These are phyloP conservation scores for Gymnosoma rotundatum DNA, from an alignment of 2,888 invertebrate species.

Conservation along the genomic window DNA sequence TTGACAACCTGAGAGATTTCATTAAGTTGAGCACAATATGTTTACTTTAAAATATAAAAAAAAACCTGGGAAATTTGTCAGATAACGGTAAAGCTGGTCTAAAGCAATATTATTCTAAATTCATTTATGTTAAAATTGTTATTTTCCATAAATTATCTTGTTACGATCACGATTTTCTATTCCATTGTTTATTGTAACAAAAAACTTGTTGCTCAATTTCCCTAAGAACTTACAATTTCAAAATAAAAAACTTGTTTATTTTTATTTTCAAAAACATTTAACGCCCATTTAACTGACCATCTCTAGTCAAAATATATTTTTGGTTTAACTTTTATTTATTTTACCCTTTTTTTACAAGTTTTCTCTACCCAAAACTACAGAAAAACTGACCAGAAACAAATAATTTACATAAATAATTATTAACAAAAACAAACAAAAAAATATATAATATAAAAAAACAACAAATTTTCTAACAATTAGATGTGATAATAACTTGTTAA, in stretches of 20 bases:
- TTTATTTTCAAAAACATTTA: constrained; percentile 16
- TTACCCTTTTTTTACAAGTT: constrained; percentile 39
- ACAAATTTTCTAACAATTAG: constrained; percentile 53
- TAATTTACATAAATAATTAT: constrained; percentile 55
- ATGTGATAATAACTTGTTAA: constrained; percentile 64
- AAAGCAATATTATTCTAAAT: no score
- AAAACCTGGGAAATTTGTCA: no score
- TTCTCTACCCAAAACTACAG: constrained; percentile 12
- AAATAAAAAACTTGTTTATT: constrained; percentile 15
- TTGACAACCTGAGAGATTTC: no score
- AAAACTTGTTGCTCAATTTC: constrained; percentile 28
- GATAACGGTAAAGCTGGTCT: no score
- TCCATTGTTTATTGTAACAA: no score
- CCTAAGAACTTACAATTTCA: not conserved
- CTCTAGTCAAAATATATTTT: constrained; percentile 49
- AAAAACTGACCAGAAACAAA: constrained; percentile 45
- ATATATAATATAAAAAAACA: constrained; percentile 11
- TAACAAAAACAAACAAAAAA: constrained; percentile 15
- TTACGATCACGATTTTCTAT: no score
- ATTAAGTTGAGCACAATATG: no score
- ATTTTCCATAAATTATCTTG: no score
- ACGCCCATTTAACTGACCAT: constrained; percentile 57
- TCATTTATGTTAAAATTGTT: no score
- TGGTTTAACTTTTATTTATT: constrained; percentile 50
- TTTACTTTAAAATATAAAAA: no score